Evolutionary conservation across 1,140 invertebrate genomes (phyloP), one percentile per base, ranked within the genome.

Genomic region (Venturia canescens): DNA sequence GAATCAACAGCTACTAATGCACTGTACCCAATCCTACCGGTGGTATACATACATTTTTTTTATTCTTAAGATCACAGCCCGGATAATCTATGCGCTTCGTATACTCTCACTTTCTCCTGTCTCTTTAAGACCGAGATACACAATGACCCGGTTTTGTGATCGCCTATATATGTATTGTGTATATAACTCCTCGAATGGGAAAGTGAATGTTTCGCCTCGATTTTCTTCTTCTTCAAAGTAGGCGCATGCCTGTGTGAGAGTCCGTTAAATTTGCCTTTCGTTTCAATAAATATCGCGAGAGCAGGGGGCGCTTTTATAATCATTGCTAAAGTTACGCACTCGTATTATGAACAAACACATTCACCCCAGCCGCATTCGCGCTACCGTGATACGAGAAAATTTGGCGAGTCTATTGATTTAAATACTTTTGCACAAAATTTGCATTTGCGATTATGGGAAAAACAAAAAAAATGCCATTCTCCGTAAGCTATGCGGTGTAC

Each of bases 51-150:
- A 23, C 50, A 74, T 76, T 26, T 60, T n/a, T 60, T 60, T 29
- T 50, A 31, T 38, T 72, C 38, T 72, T 50, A 3, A 27, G 27
- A 76, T 76, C 1, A 76, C 38, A 76, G 53, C 57, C 53, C 63
- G 48, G 50, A 57, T n/a, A 70, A 71, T n/a, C n/a, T n/a, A n/a
- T 23, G 67, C 26, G 18, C 34, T 38, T 60, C 44, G 84, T 78
- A 75, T 84, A 88, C 87, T 88, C 85, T 88, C 87, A 88, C 87
- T 88, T 88, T 88, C 87, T 87, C 87, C 86, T n/a, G n/a, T n/a
- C n/a, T n/a, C n/a, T 69, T n/a, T 72, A 63, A 79, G 77, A 63
- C 81, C 86, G 83, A 83, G 86, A 86, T 87, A 84, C 80, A 76
- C 81, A 81, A 48, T 83, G 87, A 88, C 87, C 87, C 77, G 86